Percentiles rank a stretch among this genome's conserved stretches.
Evolutionary conservation across 2,113 vertebrate genomes (phyloP).

Genomic region (Todiramphus saurophagus): DNA sequence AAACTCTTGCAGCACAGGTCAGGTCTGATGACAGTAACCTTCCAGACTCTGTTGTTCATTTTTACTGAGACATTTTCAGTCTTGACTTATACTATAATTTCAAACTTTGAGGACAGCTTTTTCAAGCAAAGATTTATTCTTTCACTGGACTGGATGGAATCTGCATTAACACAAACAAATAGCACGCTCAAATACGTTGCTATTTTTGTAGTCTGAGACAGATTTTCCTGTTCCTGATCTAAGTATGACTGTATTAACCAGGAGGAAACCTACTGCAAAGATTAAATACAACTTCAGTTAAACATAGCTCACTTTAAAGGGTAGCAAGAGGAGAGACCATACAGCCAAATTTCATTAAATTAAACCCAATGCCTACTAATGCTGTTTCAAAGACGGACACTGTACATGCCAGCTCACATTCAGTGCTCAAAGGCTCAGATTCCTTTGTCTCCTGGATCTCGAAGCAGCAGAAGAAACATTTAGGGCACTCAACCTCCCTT

Average conservation of each 20-base stretch:
- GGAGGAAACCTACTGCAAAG: too few relatives aligned
- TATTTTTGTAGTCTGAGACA: not conserved
- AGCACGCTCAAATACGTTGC: not conserved
- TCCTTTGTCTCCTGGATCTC: not conserved
- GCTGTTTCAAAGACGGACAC: not conserved
- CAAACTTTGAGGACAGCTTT: not conserved
- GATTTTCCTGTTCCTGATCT: not conserved
- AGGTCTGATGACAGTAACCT: not conserved
- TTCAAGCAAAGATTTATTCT: not conserved
- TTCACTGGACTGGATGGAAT: not conserved
- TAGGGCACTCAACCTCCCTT: not conserved
- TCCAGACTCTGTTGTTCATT: not conserved
- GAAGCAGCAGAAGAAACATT: not conserved
- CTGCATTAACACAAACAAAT: not conserved
- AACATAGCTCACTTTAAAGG: not conserved
- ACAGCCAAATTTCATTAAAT: not conserved
- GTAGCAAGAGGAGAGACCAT: not conserved
- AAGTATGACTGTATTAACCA: not conserved
- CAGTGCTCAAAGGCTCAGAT: not conserved
- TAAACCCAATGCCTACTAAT: not conserved
- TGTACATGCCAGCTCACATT: not conserved
- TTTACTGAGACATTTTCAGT: not conserved
- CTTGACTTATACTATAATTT: not conserved
- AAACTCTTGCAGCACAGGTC: not conserved
- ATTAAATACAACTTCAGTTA: not conserved